Evolutionary conservation across 2,888 invertebrate genomes (phyloP), one percentile per base, ranked within the genome.

Genomic region (Zele albiditarsus): DNA sequence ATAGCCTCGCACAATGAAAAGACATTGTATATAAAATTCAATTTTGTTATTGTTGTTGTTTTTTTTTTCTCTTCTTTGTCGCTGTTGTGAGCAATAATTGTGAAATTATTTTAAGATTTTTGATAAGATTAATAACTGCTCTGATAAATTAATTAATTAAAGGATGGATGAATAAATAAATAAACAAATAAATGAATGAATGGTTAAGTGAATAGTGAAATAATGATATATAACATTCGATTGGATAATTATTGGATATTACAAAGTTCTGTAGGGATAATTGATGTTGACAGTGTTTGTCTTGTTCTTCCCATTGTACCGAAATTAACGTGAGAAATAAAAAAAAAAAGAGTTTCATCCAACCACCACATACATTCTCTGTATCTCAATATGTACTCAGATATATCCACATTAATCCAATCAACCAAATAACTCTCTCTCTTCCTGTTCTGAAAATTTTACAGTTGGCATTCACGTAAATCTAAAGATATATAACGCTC

Each of bases 181-280:
- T 72, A 65, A 49, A 53, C 27, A 10, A 57, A 77, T 42, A 28
- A 53, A 63, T 67, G 27, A 33, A 60, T 71, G 38, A 12, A 65
- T 71, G 28, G 46, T 69, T 63, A 46, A 62, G 57, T 69, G 33
- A 25, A 42, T 74, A 65, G 33, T 28, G 20, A 28, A 57, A 77
- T 16, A 46, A 77, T 80, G 78, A 77, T 77, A 80, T 80, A 78
- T 38, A 63, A 63, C 77, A 79, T 74, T 77, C 70, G 76, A 77
- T 80, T 63, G 72, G 28, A 72, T 72, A 60, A 75, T 78, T 77
- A 77, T 74, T 77, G 74, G 73, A 73, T 74, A 73, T 74, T 79
- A 79, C 79, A 79, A 79, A 79, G 71, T 75, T 72, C 12, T 73
- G 38, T 53, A 33, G 75, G 73, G 68, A 69, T 57, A 57, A 63